Evolutionary conservation across 2,888 invertebrate species (phyloP).

Genomic region (Tanytarsus gracilentus): DNA sequence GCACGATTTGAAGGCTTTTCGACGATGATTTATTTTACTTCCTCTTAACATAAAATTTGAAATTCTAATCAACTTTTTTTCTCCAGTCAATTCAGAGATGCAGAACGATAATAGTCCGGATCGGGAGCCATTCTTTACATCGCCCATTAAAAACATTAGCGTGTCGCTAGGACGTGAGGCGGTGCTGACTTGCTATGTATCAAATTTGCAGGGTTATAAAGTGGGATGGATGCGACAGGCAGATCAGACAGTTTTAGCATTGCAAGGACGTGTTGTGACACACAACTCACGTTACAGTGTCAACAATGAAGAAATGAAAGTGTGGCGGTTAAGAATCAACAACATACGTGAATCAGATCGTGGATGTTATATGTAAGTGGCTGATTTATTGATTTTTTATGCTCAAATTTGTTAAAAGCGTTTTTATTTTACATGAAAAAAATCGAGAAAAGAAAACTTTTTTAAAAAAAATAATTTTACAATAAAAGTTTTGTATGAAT

Average conservation of each 20-base stretch:
- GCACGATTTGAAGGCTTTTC: neutral
- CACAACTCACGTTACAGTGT: conserved; percentile 64
- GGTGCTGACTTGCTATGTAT: conserved; percentile 28
- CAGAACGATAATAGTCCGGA: conserved; percentile 18
- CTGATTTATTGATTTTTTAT: neutral
- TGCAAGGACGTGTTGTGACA: conserved; percentile 64
- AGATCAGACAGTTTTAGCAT: conserved; percentile 64
- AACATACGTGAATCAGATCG: conserved; percentile 63
- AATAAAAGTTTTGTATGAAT: too few species aligned
- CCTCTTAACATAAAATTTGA: neutral
- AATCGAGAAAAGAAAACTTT: too few species aligned
- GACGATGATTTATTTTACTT: neutral
- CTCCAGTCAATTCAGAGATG: conserved; percentile 23
- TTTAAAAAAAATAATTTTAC: too few species aligned
- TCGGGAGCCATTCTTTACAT: conserved; percentile 29
- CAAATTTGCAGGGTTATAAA: conserved; percentile 29
- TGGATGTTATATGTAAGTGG: conserved; percentile 58
- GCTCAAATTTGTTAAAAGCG: too few species aligned
- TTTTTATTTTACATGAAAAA: too few species aligned
- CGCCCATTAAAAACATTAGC: conserved; percentile 29
- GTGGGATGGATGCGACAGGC: conserved; percentile 44
- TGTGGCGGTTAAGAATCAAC: conserved; percentile 65
- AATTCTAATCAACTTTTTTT: neutral
- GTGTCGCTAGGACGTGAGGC: conserved; percentile 28
- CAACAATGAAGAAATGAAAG: conserved; percentile 57